Evolutionary conservation across 2,888 invertebrate species (phyloP).

Genomic region (Pristionchus mayeri): DNA sequence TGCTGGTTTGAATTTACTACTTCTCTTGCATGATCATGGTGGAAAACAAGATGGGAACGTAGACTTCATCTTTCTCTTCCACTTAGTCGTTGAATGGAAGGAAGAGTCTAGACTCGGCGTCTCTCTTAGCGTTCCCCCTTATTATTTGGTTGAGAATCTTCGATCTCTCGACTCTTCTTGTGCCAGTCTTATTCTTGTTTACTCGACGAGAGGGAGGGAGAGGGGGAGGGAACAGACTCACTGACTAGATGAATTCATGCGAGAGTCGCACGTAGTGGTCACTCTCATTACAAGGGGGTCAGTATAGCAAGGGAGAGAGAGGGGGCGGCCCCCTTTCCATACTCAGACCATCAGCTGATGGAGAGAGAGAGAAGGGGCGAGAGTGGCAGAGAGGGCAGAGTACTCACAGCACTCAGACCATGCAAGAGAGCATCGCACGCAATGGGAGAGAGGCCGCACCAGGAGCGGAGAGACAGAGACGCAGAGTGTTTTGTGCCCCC

Average conservation of each 20-base stretch:
- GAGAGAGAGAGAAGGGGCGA: neutral
- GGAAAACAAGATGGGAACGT: no score
- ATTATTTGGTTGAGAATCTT: neutral
- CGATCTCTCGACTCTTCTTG: neutral
- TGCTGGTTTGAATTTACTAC: no score
- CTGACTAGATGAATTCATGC: neutral
- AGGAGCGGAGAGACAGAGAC: neutral
- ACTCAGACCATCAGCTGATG: neutral
- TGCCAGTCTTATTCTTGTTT: neutral
- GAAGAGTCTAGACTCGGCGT: neutral
- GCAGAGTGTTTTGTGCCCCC: slow-evolving; percentile 2
- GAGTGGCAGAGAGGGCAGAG: slow-evolving; percentile 39
- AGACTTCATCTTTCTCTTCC: neutral
- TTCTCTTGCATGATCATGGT: no score
- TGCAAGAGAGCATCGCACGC: neutral
- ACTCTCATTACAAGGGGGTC: slow-evolving; percentile 25
- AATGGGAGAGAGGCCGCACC: neutral
- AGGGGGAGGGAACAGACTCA: neutral
- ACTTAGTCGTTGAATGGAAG: no score
- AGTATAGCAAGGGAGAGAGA: neutral
- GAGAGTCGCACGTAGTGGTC: neutral
- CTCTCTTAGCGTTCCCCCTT: neutral
- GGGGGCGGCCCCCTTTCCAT: neutral
- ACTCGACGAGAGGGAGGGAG: neutral
- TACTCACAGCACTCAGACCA: neutral